Percentiles rank a stretch among this genome's conserved stretches.
Evolutionary conservation across 2,888 invertebrate genomes (phyloP).

Genomic region (Anodontia alba): DNA sequence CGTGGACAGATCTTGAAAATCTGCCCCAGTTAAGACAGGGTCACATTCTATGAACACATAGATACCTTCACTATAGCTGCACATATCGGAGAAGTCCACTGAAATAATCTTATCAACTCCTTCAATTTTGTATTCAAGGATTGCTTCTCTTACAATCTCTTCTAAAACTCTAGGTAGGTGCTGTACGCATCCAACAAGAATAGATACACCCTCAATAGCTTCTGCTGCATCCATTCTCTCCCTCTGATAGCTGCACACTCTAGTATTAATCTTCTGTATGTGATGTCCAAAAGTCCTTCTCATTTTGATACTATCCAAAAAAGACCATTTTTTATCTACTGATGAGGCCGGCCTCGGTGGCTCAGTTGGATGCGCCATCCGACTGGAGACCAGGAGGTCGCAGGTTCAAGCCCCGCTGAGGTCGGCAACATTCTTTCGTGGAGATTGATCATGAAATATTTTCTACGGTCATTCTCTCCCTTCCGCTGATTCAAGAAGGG

Average conservation of each 20-base stretch:
- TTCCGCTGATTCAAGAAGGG: no score
- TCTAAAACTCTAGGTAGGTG: conserved; percentile 1
- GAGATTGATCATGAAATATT: no score
- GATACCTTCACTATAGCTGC: not conserved
- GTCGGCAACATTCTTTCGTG: no score
- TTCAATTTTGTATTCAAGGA: not conserved
- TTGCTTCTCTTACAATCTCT: not conserved
- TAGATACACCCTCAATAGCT: not conserved
- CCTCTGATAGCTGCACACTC: conserved; percentile 10
- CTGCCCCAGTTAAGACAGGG: not conserved
- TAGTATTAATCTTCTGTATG: not conserved
- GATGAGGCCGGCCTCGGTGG: not conserved
- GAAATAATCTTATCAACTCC: not conserved
- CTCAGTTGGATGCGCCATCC: no score
- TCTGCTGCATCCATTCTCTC: conserved; percentile 8
- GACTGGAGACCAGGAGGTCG: no score
- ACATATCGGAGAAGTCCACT: not conserved
- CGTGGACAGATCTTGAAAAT: not conserved
- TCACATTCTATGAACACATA: conserved; percentile 3
- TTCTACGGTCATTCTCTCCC: no score
- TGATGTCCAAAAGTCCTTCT: not conserved
- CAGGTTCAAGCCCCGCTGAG: no score
- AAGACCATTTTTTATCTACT: not conserved
- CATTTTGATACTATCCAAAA: not conserved
- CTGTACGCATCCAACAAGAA: not conserved